Evolutionary conservation across 1,140 invertebrate genomes (phyloP).

Genomic region (Nephila pilipes): DNA sequence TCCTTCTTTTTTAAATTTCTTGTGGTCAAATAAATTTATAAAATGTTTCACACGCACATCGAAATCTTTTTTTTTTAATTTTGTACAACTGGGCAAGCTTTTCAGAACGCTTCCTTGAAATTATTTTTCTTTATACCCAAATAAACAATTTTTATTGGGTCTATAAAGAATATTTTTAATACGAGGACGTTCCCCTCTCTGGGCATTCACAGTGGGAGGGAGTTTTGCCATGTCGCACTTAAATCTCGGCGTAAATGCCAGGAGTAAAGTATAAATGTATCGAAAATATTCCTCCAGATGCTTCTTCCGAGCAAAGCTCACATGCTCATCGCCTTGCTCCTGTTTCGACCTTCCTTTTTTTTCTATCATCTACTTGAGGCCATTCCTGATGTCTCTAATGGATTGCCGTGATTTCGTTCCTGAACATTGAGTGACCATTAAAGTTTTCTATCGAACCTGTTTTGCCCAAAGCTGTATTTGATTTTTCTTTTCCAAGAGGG

Average conservation of each 20-base stretch:
- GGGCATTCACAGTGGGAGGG: constrained; percentile 34
- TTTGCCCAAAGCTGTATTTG: constrained; percentile 35
- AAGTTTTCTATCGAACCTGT: constrained; percentile 57
- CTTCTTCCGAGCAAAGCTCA: constrained; percentile 50
- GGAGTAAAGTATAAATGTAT: constrained; percentile 72
- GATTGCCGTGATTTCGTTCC: constrained; percentile 58
- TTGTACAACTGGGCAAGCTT: no score
- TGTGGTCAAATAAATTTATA: no score
- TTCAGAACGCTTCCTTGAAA: no score
- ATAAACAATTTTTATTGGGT: no score
- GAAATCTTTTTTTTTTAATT: no score
- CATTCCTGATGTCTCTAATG: constrained; percentile 65
- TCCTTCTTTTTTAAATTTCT: no score
- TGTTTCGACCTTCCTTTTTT: background rate
- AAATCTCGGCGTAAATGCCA: constrained; percentile 56
- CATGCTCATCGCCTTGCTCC: constrained; percentile 54
- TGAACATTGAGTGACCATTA: constrained; percentile 51
- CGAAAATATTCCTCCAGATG: constrained; percentile 70
- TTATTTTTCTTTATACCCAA: no score
- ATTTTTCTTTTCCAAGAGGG: constrained; percentile 24
- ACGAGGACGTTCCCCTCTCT: background rate
- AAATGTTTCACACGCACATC: no score
- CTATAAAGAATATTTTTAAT: background rate
- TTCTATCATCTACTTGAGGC: constrained; percentile 24
- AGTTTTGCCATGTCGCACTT: constrained; percentile 61